Evolutionary conservation across 2,113 vertebrate genomes (phyloP).

Genomic region (Ptychochromis oligacanthus): DNA sequence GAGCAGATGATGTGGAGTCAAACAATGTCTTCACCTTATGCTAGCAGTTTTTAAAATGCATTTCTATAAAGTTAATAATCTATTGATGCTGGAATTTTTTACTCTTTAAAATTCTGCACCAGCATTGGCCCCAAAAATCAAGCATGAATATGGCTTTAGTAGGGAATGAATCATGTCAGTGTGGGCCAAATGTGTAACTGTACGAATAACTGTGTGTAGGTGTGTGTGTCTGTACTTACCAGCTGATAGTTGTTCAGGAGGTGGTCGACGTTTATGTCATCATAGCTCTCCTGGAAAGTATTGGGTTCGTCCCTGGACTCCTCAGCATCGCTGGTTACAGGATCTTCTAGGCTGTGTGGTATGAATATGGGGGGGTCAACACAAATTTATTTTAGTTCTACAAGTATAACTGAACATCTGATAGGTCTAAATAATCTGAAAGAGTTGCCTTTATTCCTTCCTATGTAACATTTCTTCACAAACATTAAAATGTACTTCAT

Average conservation of each 20-base stretch:
- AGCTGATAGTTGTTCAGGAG: conserved; percentile 84
- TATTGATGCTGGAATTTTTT: no score
- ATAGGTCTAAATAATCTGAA: background rate
- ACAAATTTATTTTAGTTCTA: accelerated
- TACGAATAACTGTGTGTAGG: background rate
- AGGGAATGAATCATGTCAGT: background rate
- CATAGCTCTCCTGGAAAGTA: conserved; percentile 86
- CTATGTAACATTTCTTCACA: background rate
- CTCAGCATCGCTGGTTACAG: conserved; percentile 79
- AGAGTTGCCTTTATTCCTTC: background rate
- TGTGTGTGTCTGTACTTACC: conserved; percentile 75
- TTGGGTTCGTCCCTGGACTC: conserved; percentile 83
- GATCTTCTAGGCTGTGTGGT: conserved; percentile 84
- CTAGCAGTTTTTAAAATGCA: no score
- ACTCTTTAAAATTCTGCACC: no score
- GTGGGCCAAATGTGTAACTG: background rate
- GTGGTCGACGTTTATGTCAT: conserved; percentile 82
- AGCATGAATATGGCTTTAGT: accelerated
- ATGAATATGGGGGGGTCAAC: background rate
- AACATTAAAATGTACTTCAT: background rate
- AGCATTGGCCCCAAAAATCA: no score
- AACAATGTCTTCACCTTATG: no score
- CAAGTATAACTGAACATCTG: background rate
- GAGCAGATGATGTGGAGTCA: no score
- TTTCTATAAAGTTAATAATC: no score